Evolutionary conservation across 1,140 invertebrate species (phyloP).

Genomic region (Odontomachus brunneus): DNA sequence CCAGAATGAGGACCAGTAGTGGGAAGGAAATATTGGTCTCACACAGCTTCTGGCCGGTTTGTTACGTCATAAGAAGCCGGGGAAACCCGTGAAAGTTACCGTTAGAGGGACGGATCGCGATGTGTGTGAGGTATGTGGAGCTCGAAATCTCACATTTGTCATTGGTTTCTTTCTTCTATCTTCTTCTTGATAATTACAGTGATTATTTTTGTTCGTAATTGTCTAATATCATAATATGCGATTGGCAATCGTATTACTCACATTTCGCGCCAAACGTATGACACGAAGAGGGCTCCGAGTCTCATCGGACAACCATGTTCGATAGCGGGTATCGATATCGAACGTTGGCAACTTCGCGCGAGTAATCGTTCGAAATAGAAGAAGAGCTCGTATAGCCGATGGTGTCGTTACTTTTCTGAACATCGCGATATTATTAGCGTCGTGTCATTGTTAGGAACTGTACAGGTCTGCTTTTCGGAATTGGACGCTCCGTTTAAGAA

Average conservation of each 20-base stretch:
- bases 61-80: constrained; percentile 1
- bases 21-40: constrained; percentile 5
- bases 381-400: background rate
- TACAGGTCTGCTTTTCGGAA: background rate
- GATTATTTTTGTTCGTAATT: too few species aligned
- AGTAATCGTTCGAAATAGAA: background rate
- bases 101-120: too few species aligned
- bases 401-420: background rate
- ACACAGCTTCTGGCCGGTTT: background rate
- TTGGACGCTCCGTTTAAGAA: background rate
- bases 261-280: too few species aligned
- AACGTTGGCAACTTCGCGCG: background rate
- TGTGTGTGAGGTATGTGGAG: too few species aligned
- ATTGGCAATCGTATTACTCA: too few species aligned
- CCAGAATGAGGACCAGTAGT: background rate
- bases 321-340: background rate
- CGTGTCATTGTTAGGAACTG: background rate
- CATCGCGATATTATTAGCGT: constrained; percentile 6
- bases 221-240: too few species aligned
- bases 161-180: too few species aligned
- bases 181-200: too few species aligned
- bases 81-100: background rate
- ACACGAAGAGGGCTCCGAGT: too few species aligned
- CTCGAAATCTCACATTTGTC: too few species aligned
- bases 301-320: too few species aligned